Percentiles rank a stretch among this genome's conserved stretches.
Evolutionary conservation across 2,113 vertebrate species (phyloP).

Genomic region (Catagonus wagneri): DNA sequence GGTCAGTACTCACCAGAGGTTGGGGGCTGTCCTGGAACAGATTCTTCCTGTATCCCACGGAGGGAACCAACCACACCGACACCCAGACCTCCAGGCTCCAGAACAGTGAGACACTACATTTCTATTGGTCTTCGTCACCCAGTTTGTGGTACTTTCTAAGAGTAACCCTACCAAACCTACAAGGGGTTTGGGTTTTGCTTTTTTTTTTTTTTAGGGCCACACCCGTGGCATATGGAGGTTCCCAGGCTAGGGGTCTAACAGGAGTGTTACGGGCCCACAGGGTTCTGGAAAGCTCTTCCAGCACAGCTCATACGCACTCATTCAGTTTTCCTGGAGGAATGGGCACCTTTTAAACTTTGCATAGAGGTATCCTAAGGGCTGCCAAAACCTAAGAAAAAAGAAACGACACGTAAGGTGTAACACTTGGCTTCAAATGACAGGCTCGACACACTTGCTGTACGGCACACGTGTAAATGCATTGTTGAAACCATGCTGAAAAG

Average conservation of each 20-base stretch:
- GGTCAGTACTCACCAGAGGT: background rate
- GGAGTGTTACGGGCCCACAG: background rate
- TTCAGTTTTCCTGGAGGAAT: background rate
- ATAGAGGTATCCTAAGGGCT: background rate
- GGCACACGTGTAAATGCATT: background rate
- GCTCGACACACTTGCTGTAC: background rate
- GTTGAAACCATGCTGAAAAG: background rate
- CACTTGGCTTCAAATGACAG: background rate
- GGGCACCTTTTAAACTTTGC: background rate
- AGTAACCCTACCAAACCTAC: background rate
- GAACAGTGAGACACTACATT: background rate
- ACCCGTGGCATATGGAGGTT: too few species aligned
- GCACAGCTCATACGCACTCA: background rate
- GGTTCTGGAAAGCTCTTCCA: background rate
- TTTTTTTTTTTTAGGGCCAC: too few species aligned
- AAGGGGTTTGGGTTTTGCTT: too few species aligned
- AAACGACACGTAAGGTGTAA: background rate
- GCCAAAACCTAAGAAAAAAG: background rate
- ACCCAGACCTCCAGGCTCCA: background rate
- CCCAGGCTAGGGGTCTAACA: too few species aligned
- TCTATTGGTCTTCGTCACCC: background rate
- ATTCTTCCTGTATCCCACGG: background rate
- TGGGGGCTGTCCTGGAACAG: background rate
- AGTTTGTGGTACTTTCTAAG: background rate
- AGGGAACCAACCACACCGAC: background rate